A percentile compares a stretch with the other conserved stretches of the same genome.
Conservation (phyloP, 2,113 vertebrate species). For the Spea bombifrons region DNA sequence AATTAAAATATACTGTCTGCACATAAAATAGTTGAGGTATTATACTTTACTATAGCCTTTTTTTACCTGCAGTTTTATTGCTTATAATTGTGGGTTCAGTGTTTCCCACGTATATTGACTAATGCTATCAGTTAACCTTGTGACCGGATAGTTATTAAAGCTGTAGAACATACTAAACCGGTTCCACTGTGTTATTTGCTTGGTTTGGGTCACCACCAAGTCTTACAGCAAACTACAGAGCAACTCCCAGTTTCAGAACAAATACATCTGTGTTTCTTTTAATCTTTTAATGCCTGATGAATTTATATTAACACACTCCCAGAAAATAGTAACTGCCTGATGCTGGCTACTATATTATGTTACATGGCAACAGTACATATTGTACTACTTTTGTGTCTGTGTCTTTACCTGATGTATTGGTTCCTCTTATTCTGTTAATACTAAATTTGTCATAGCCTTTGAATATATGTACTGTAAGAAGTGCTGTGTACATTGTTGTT, state of each 20-base stretch:
- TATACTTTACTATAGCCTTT: too few relatives aligned
- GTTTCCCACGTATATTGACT: not conserved
- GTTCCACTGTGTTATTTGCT: constrained; percentile 18
- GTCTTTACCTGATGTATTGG: too few relatives aligned
- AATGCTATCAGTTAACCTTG: not conserved
- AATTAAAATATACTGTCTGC: too few relatives aligned
- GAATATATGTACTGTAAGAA: too few relatives aligned
- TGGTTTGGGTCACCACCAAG: constrained; percentile 13
- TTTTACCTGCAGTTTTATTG: too few relatives aligned
- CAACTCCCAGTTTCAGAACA: not conserved
- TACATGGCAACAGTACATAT: too few relatives aligned
- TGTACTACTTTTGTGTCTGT: too few relatives aligned
- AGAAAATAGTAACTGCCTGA: not conserved
- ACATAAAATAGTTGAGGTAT: too few relatives aligned
- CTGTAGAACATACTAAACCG: not conserved
- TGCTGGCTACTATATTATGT: too few relatives aligned
- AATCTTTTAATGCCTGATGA: not conserved
- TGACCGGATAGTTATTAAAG: constrained; percentile 1
- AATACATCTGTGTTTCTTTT: constrained; percentile 9
- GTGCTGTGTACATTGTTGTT: too few relatives aligned
- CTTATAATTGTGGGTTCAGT: not conserved
- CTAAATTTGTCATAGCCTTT: too few relatives aligned
- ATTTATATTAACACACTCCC: not conserved
- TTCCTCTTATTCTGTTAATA: too few relatives aligned
- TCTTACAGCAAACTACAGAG: not conserved